Conservation (phyloP, 1,140 invertebrate genomes). For the Aphaenogaster floridana region DNA sequence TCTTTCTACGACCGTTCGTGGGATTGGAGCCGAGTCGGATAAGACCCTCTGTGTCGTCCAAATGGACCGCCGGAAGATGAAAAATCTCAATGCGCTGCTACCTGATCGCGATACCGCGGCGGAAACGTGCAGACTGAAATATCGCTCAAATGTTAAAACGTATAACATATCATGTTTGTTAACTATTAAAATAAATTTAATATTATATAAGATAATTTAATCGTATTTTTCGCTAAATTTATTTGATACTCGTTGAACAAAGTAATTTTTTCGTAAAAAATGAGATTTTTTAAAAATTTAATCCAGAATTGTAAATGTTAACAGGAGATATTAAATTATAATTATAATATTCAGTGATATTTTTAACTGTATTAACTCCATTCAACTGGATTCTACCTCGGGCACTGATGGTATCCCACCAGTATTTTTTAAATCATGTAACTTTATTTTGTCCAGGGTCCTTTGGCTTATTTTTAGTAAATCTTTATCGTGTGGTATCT, state of each 20-base stretch:
- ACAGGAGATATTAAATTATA: too few species aligned
- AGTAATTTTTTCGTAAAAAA: neutral
- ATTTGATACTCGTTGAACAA: neutral
- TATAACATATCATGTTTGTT: neutral
- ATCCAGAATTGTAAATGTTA: neutral
- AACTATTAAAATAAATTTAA: neutral
- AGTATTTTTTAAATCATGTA: too few species aligned
- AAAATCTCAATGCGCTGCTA: slow-evolving; percentile 27
- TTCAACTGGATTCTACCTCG: too few species aligned
- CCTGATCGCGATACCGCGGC: neutral
- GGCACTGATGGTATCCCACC: too few species aligned
- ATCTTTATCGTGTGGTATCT: too few species aligned
- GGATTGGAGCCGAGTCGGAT: slow-evolving; percentile 9
- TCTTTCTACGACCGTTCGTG: neutral
- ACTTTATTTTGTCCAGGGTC: too few species aligned
- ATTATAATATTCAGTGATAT: too few species aligned
- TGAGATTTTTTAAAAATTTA: neutral
- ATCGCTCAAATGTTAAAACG: neutral
- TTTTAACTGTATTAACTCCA: too few species aligned
- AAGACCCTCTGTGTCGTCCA: slow-evolving; percentile 1
- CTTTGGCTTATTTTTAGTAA: too few species aligned
- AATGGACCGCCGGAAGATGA: neutral
- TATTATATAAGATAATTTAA: neutral
- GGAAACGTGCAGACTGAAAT: neutral
- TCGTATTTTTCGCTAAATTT: neutral